Base-by-base conservation (phyloP, 2,797 vertebrate genomes). In the Rhinophrynus dorsalis region DNA sequence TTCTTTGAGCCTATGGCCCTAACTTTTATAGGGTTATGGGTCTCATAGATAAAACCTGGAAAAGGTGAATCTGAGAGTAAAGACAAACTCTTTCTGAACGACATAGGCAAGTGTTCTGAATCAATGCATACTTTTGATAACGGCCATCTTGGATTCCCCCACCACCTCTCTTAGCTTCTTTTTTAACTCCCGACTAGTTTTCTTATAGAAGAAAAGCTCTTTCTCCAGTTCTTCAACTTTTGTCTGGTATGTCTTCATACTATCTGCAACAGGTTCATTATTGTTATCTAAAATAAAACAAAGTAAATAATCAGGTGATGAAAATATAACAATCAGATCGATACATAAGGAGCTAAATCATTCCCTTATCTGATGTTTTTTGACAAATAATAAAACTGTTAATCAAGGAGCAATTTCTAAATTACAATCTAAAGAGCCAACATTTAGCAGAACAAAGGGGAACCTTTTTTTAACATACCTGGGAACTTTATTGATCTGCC, bases 181-280 rank as follows among this genome's bases (percentile, higher is more conserved):
- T 80, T 91, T 96, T 74, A 96, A 85, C 40, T 95, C 90, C 45
- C 94, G 90, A 58, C 88, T 93, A 26, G 86, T 92, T 87, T 87
- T 94, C 86, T 96, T 96, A 82, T 95, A 96, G 86, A 92, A 96
- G 81, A 92, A 94, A 74, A 96, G 86, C 51, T 97, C 93, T 80
- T 91, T 96, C 84, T 96, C 94, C 74, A 96, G 77, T 72, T 91
- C 83, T 74, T 94, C 92, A 23, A 95, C 76, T 84, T 87, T 91
- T 18, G 82, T 80, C 80, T 92, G 88, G 38, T 89, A 78, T 1
- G 10, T 62, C 79, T 81, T 86, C 30, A 85, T 71, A 20, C 77
- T 78, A 83, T 87, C 84, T 67, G 72, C 50, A 75, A 76, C 48
- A 67, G 67, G 60, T 78, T 86, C 86, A 42, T 68, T 64, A 26